Base-by-base conservation (phyloP, 2,113 vertebrate genomes). In the Hystrix brachyura region DNA sequence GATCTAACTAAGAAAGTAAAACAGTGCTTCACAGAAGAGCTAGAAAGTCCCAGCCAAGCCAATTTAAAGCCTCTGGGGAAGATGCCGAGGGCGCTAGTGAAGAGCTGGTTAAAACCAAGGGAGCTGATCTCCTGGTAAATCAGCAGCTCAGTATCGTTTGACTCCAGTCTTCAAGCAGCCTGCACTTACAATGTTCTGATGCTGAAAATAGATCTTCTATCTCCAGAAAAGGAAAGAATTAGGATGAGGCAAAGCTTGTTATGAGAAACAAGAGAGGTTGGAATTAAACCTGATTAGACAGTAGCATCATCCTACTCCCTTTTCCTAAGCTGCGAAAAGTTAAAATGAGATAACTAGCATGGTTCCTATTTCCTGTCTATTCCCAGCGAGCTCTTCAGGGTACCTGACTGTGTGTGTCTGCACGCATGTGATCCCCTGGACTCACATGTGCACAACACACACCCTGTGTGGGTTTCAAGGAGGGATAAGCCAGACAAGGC, bases 201-300 rank as follows among this genome's bases (percentile, higher is more conserved):
- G 93, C 97, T 86, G 90, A 94, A 97, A 96, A 78, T 19, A 91
- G 87, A 94, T 65, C 69, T 90, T 90, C 92, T 25, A 62, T 93
- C 97, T 97, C 92, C 91, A 97, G 85, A 97, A 98, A 98, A 98
- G 62, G 90, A 97, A 98, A 97, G 97, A 96, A 93, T 91, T 88
- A 97, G 89, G 69, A 91, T 95, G 94, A 97, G 72, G 91, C 84
- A 74, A 92, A 91, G 67, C 90, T 95, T 96, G 93, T 95, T 92
- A 96, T 96, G 97, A 98, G 82, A 98, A 98, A 97, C 84, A 72
- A 87, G 93, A 97, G 91, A 69, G 76, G 74, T 19, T 93, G 79
- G 85, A 81, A 98, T 74, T 27, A 1, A 98, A 95, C 72, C 43
- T 78, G 95, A 97, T 95, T 78, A 96, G 76, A 91, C 80, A 98